phyloP scores from a whole-genome alignment of 1,140 invertebrate species.

The Charaxes varanes region DNA sequence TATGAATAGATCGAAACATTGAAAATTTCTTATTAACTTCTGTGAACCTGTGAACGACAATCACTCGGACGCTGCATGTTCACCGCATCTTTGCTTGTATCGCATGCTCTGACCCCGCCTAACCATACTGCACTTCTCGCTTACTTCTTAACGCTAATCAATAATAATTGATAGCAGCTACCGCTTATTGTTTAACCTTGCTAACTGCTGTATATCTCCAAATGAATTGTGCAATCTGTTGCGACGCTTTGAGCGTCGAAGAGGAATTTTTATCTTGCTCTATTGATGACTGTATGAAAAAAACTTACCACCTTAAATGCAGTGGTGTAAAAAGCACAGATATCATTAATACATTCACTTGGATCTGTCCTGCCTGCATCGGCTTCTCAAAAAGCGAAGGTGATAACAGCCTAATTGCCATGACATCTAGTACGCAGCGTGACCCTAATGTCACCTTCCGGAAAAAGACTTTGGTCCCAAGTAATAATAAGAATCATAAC shows the following conservation, averaged over 20 bases:
- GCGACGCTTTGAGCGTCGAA: neutral
- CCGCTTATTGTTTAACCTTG: no score
- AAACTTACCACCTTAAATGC: neutral
- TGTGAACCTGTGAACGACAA: no score
- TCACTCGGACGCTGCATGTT: no score
- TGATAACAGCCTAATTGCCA: neutral
- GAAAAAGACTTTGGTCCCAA: neutral
- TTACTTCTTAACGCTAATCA: no score
- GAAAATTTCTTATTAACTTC: no score
- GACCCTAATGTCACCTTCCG: neutral
- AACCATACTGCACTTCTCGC: no score
- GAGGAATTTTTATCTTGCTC: neutral
- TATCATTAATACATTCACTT: neutral
- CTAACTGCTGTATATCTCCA: no score
- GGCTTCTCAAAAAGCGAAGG: neutral
- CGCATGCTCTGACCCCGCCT: no score
- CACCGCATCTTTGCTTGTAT: no score
- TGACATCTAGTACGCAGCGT: neutral
- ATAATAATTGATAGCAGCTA: no score
- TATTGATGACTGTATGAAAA: neutral
- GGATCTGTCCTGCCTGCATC: neutral
- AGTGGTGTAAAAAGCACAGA: neutral
- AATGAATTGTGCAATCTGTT: neutral
- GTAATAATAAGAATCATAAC: neutral
- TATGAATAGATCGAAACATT: no score